A percentile compares a stretch with the other conserved stretches of the same genome.
Evolutionary conservation across 2,797 vertebrate species (phyloP).

Genomic region (Oreochromis mossambicus): DNA sequence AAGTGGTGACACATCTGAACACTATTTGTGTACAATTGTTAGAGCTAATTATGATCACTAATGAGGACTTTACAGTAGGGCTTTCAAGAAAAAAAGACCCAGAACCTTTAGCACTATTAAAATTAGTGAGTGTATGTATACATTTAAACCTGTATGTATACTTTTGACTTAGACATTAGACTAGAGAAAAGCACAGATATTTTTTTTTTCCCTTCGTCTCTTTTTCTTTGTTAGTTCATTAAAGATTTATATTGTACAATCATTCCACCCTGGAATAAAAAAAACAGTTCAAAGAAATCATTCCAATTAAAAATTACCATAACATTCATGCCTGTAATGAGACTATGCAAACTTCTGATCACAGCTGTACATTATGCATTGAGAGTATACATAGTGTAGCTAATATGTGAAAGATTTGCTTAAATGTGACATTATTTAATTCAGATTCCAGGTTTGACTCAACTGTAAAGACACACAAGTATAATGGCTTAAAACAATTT

Average conservation of each 20-base stretch:
- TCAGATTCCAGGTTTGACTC: not conserved
- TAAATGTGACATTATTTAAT: not conserved
- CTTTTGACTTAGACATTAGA: not conserved
- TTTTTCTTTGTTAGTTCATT: not conserved
- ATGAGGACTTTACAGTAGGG: not conserved
- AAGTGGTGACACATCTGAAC: not conserved
- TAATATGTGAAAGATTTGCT: not conserved
- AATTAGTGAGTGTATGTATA: not conserved
- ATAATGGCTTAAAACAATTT: not conserved
- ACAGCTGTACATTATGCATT: not conserved
- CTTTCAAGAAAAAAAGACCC: not conserved
- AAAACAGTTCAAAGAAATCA: not conserved
- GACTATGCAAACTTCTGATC: not conserved
- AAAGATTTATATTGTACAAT: not conserved
- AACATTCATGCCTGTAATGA: not conserved
- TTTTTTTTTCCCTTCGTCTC: not conserved
- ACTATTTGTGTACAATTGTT: not conserved
- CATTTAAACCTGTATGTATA: not conserved
- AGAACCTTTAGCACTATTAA: not conserved
- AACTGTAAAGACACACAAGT: not conserved
- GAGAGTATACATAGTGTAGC: no score
- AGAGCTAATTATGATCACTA: not conserved
- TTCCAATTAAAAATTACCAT: not conserved
- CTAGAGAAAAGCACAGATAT: not conserved
- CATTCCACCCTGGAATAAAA: not conserved